Evolutionary conservation across 1,140 invertebrate species (phyloP).

Genomic region (Scaptomyza hsui): DNA sequence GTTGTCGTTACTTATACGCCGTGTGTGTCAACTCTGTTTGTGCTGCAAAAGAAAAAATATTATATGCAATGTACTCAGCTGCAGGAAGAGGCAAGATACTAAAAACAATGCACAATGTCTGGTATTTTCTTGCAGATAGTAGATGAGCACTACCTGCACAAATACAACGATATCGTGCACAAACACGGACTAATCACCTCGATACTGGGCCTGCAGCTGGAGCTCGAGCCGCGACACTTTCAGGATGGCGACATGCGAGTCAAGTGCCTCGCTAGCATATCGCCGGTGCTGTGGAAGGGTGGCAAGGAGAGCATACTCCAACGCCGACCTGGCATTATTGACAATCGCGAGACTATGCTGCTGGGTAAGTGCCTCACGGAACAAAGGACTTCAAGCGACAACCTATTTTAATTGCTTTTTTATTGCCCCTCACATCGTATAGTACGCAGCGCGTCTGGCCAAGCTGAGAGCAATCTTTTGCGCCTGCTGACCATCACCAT

Average conservation of each 20-base stretch:
- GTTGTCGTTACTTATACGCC: conserved; percentile 56
- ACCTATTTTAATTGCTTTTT: conserved; percentile 29
- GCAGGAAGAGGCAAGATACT: no score
- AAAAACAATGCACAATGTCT: conserved; percentile 29
- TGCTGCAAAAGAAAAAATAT: conserved; percentile 47
- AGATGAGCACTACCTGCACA: conserved; percentile 84
- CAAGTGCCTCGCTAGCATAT: conserved; percentile 86
- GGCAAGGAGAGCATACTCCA: conserved; percentile 86
- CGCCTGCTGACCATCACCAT: conserved; percentile 70
- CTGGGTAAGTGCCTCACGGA: conserved; percentile 84
- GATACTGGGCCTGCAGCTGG: conserved; percentile 85
- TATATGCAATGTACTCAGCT: conserved; percentile 21
- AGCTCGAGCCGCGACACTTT: conserved; percentile 85
- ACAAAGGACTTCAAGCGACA: not conserved
- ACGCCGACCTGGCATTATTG: conserved; percentile 85
- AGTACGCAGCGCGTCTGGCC: conserved; percentile 69
- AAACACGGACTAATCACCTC: conserved; percentile 86
- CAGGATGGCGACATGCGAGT: conserved; percentile 86
- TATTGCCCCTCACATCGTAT: not conserved
- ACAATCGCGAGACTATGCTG: conserved; percentile 86
- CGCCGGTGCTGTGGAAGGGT: conserved; percentile 86
- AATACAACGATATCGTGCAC: conserved; percentile 85
- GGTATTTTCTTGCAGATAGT: conserved; percentile 83
- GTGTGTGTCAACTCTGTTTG: conserved; percentile 44
- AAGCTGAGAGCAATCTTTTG: conserved; percentile 50